phyloP scores from a whole-genome alignment of 2,113 vertebrate genomes.

The Synodontis membranacea region DNA sequence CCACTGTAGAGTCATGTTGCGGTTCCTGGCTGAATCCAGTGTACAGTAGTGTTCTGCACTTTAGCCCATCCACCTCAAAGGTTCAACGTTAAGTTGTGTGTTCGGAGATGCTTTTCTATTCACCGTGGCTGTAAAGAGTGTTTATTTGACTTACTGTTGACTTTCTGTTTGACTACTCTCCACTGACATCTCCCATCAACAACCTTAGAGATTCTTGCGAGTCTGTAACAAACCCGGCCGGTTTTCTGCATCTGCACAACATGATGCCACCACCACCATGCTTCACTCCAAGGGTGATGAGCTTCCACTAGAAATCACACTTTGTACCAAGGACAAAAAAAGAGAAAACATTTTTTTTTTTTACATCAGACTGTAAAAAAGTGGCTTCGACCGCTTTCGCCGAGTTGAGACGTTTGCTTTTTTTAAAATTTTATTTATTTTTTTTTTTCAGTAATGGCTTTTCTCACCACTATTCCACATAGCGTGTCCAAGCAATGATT shows the following conservation, averaged over 20 bases:
- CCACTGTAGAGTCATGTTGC: background rate
- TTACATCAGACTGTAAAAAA: background rate
- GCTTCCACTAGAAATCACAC: background rate
- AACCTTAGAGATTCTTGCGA: background rate
- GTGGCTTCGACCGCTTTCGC: background rate
- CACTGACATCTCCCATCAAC: background rate
- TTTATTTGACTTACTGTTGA: background rate
- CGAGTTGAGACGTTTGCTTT: background rate
- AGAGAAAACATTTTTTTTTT: background rate
- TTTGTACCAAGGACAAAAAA: background rate
- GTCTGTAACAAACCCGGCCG: too few species aligned
- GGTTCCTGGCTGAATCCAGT: background rate
- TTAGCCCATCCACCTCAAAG: background rate
- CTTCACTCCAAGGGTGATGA: background rate
- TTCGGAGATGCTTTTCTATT: background rate
- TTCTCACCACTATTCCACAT: too few species aligned
- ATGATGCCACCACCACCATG: background rate
- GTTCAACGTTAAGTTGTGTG: constrained; percentile 17
- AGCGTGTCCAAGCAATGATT: too few species aligned
- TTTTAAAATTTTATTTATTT: too few species aligned
- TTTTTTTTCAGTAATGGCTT: too few species aligned
- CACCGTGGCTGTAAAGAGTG: background rate
- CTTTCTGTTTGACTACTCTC: background rate
- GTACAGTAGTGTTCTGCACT: background rate
- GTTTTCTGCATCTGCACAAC: background rate